These are phyloP conservation scores for Ondatra zibethicus DNA, from an alignment of 2,113 vertebrate species.

Conservation along the genomic window DNA sequence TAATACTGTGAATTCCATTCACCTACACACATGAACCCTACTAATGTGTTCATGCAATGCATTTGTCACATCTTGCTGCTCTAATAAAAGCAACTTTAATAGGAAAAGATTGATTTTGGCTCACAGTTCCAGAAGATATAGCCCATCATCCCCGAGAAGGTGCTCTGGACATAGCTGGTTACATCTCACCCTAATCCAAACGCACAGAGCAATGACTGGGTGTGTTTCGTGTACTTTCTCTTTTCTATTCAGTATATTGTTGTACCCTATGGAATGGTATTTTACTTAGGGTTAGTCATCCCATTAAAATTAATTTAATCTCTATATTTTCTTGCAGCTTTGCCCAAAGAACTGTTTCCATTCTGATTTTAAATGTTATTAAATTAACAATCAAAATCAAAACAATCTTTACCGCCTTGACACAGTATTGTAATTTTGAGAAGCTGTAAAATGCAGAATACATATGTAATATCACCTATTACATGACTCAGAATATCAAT, in stretches of 20 bases:
- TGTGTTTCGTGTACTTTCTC: not conserved
- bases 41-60: not conserved
- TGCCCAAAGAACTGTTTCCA: not conserved
- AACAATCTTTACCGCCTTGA: not conserved
- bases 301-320: not conserved
- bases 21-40: not conserved
- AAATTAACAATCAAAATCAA: not conserved
- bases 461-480: not conserved
- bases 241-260: not conserved
- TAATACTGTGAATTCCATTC: not conserved
- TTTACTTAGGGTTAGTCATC: no score
- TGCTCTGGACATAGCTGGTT: no score
- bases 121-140: not conserved
- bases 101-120: not conserved
- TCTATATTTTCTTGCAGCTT: not conserved
- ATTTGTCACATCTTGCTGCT: not conserved
- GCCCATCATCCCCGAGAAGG: not conserved
- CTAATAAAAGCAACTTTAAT: not conserved
- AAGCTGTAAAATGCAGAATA: not conserved
- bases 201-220: not conserved
- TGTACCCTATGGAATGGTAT: not conserved
- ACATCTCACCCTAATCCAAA: not conserved
- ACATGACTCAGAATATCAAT: not conserved
- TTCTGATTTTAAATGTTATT: no score
- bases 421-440: not conserved